Evolutionary conservation across 2,888 invertebrate genomes (phyloP).

Genomic region (Smittia sp.): DNA sequence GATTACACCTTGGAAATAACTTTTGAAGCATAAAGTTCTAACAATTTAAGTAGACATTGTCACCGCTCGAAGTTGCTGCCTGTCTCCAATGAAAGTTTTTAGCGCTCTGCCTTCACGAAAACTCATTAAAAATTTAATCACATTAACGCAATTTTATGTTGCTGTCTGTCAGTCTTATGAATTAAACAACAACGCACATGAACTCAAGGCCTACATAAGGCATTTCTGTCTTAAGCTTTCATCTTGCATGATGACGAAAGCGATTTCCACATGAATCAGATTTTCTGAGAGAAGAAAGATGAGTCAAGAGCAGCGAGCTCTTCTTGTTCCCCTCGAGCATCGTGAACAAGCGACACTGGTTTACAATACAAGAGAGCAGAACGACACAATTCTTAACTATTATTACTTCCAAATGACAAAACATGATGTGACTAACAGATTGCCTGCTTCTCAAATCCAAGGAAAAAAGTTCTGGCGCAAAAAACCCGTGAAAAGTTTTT

Average conservation of each 20-base stretch:
- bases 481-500: not conserved
- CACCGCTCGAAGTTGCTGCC: too few species aligned
- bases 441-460: conserved; percentile 2
- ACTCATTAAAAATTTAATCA: conserved; percentile 8
- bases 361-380: not conserved
- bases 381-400: conserved; percentile 26
- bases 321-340: not conserved
- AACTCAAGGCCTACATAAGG: not conserved
- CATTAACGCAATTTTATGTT: not conserved
- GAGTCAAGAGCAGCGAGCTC: not conserved
- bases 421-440: conserved; percentile 38
- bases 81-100: not conserved
- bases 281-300: not conserved
- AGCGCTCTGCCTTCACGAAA: not conserved
- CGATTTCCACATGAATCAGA: not conserved
- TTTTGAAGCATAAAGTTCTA: not conserved
- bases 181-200: not conserved
- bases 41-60: too few species aligned
- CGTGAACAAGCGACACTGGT: not conserved
- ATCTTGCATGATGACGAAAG: not conserved
- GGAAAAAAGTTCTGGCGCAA: not conserved
- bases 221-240: too few species aligned
- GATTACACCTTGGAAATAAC: conserved; percentile 1
- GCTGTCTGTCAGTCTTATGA: not conserved
- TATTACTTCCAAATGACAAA: conserved; percentile 39